Evolutionary conservation across 2,113 vertebrate species (phyloP).

Genomic region (Rhineura floridana): DNA sequence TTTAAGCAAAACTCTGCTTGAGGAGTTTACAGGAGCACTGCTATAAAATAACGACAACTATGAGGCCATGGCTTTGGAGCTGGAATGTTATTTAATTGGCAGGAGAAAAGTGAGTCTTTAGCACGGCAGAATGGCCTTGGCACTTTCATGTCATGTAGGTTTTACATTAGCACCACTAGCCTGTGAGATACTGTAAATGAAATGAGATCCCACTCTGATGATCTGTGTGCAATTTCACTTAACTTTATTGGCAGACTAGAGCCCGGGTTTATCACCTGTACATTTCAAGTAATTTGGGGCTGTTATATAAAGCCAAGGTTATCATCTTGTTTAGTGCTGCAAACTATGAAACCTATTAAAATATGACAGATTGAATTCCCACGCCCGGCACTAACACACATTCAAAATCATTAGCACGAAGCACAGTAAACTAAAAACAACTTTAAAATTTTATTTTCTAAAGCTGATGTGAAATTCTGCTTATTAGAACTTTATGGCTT

Average conservation of each 20-base stretch:
- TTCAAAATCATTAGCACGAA: conserved; percentile 60
- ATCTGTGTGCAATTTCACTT: conserved; percentile 72
- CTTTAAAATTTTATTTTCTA: conserved; percentile 28
- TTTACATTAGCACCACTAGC: conserved; percentile 73
- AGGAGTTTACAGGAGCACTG: conserved; percentile 47
- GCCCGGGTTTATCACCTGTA: conserved; percentile 72
- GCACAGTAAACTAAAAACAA: conserved; percentile 39
- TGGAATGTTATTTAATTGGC: conserved; percentile 68
- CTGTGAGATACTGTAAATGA: conserved; percentile 75
- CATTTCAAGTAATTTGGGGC: conserved; percentile 72
- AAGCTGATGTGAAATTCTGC: conserved; percentile 44
- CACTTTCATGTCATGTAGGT: conserved; percentile 68
- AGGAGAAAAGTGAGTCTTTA: conserved; percentile 73
- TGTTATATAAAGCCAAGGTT: conserved; percentile 71
- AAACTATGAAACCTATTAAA: conserved; percentile 74
- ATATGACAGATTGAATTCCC: conserved; percentile 69
- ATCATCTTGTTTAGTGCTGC: conserved; percentile 69
- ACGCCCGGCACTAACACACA: conserved; percentile 46
- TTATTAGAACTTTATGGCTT: conserved; percentile 36
- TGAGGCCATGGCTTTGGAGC: conserved; percentile 53
- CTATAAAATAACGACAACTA: conserved; percentile 48
- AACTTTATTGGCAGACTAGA: conserved; percentile 69
- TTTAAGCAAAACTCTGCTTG: conserved; percentile 46
- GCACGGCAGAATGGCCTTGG: conserved; percentile 67
- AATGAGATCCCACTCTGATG: conserved; percentile 74